Conservation (phyloP, 2,113 vertebrate genomes). For the Hydrochoerus hydrochaeris region DNA sequence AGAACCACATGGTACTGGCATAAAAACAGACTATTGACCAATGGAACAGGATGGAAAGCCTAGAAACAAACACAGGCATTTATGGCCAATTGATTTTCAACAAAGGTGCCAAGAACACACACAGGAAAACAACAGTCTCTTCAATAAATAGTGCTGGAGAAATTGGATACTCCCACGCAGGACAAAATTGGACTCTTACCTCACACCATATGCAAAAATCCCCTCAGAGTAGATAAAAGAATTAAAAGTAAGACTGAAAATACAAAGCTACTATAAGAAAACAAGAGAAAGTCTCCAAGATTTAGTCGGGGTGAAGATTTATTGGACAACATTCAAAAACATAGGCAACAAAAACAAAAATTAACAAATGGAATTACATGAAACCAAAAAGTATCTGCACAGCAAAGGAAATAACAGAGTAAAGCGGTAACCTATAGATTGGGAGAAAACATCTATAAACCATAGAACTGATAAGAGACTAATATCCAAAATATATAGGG, state of each 20-base stretch:
- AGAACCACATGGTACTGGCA: neutral
- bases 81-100: neutral
- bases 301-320: neutral
- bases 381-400: neutral
- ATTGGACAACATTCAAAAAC: neutral
- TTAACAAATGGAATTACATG: neutral
- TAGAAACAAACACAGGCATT: neutral
- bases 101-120: neutral
- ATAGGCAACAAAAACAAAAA: neutral
- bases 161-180: neutral
- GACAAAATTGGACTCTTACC: neutral
- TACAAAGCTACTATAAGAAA: neutral
- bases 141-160: neutral
- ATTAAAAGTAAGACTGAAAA: neutral
- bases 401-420: neutral
- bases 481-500: neutral
- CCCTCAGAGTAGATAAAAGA: neutral
- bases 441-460: neutral
- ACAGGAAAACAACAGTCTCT: neutral
- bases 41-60: neutral
- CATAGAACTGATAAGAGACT: neutral
- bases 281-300: neutral
- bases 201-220: neutral
- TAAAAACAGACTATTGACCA: neutral
- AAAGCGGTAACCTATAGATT: neutral